Evolutionary conservation across 1,140 invertebrate species (phyloP).

Genomic region (Zaprionus taronus): DNA sequence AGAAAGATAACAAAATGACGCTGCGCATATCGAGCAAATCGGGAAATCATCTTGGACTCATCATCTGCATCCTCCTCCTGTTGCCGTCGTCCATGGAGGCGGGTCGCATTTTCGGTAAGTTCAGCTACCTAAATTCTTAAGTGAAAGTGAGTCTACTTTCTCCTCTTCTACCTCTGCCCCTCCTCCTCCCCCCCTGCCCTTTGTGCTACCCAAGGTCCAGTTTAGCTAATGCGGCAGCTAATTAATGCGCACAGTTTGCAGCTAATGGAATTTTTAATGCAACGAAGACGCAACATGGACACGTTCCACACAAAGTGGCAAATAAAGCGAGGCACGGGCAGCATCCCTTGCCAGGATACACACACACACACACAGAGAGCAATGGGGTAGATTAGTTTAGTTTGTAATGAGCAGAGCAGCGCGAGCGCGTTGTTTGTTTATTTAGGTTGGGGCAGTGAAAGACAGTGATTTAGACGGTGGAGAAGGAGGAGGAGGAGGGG

Average conservation of each 20-base stretch:
- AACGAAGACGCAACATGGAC: constrained; percentile 53
- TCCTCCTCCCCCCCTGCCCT: neutral
- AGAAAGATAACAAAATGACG: constrained; percentile 73
- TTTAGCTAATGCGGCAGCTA: constrained; percentile 50
- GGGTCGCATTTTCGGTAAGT: constrained; percentile 82
- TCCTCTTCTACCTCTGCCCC: no score
- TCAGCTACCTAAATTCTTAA: neutral
- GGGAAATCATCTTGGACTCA: constrained; percentile 79
- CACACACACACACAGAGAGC: neutral
- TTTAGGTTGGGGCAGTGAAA: neutral
- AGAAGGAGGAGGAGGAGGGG: neutral
- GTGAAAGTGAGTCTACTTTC: constrained; percentile 23
- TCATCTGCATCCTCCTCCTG: constrained; percentile 74
- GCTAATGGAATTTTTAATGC: constrained; percentile 81
- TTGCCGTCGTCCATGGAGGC: constrained; percentile 61
- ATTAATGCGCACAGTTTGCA: constrained; percentile 72
- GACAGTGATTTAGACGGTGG: neutral
- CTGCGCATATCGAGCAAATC: constrained; percentile 77
- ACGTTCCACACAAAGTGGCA: constrained; percentile 48
- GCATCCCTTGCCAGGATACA: constrained; percentile 5
- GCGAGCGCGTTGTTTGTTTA: neutral
- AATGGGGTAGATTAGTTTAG: constrained; percentile 11
- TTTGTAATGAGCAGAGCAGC: neutral
- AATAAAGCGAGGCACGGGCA: constrained; percentile 18
- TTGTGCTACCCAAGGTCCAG: neutral